phyloP scores from a whole-genome alignment of 2,888 invertebrate species.

The Agrenia bidenticulata region DNA sequence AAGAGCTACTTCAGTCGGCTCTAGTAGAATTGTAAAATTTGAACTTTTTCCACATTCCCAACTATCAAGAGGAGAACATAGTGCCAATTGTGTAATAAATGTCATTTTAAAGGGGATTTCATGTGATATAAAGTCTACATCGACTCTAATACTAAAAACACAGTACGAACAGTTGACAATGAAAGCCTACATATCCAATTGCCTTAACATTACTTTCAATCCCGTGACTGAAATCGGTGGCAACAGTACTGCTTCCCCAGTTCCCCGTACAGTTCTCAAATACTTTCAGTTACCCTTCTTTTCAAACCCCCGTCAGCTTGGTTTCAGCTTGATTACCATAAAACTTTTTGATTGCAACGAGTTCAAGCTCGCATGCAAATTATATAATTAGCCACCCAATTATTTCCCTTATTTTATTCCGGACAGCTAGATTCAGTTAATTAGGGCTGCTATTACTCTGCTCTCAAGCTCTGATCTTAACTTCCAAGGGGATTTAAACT shows the following conservation, averaged over 20 bases:
- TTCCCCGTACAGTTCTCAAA: neutral
- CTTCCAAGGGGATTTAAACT: no score
- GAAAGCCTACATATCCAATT: neutral
- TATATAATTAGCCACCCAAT: constrained; percentile 43
- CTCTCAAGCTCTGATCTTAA: no score
- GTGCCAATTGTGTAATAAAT: neutral
- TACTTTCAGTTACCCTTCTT: neutral
- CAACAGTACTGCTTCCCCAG: no score
- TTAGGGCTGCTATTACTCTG: constrained; percentile 19
- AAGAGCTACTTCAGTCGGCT: no score
- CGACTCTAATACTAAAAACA: neutral
- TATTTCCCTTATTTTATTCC: constrained; percentile 22
- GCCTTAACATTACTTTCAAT: constrained; percentile 4
- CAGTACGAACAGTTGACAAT: no score
- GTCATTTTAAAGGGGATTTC: neutral
- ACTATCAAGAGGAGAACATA: no score
- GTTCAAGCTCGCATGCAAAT: constrained; percentile 45
- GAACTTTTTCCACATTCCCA: neutral
- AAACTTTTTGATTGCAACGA: constrained; percentile 31
- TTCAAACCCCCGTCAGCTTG: neutral
- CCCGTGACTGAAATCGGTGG: no score
- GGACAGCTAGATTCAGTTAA: constrained; percentile 33
- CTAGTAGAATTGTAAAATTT: neutral
- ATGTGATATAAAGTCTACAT: neutral
- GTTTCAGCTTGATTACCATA: constrained; percentile 20